These are phyloP conservation scores for Girardinus metallicus DNA, from an alignment of 2,797 vertebrate genomes.

Conservation along the genomic window DNA sequence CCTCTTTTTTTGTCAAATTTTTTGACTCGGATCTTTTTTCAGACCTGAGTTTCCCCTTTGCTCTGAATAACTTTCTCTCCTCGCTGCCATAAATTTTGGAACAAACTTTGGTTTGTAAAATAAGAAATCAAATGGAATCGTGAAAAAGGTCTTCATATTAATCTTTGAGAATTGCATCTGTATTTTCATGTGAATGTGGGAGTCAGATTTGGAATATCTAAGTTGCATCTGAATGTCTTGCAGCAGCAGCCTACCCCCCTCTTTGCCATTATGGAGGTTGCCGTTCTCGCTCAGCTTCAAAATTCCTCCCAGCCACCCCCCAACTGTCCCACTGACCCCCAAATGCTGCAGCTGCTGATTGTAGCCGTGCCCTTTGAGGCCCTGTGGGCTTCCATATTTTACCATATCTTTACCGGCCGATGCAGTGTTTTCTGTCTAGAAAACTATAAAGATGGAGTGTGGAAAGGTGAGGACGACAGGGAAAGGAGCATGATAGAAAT, in stretches of 20 bases:
- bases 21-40: background rate
- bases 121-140: conserved; percentile 58
- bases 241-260: conserved; percentile 17
- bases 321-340: conserved; percentile 39
- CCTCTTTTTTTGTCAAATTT: background rate
- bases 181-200: conserved; percentile 19
- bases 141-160: conserved; percentile 29
- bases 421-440: conserved; percentile 31
- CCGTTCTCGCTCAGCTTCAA: conserved; percentile 35
- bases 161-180: conserved; percentile 21
- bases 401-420: conserved; percentile 71
- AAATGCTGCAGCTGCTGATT: conserved; percentile 47
- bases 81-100: conserved; percentile 22
- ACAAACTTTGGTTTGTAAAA: conserved; percentile 37
- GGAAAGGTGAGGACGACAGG: background rate
- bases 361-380: conserved; percentile 62
- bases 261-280: conserved; percentile 29
- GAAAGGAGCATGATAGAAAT: conserved; percentile 5
- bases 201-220: conserved; percentile 40
- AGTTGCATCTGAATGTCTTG: conserved; percentile 48
- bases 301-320: conserved; percentile 23
- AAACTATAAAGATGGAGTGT: conserved; percentile 1
- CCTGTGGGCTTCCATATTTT: conserved; percentile 74
- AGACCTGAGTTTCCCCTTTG: background rate
- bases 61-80: background rate